Base-by-base conservation (phyloP, 2,888 invertebrate genomes). In the Protophormia terraenovae region DNA sequence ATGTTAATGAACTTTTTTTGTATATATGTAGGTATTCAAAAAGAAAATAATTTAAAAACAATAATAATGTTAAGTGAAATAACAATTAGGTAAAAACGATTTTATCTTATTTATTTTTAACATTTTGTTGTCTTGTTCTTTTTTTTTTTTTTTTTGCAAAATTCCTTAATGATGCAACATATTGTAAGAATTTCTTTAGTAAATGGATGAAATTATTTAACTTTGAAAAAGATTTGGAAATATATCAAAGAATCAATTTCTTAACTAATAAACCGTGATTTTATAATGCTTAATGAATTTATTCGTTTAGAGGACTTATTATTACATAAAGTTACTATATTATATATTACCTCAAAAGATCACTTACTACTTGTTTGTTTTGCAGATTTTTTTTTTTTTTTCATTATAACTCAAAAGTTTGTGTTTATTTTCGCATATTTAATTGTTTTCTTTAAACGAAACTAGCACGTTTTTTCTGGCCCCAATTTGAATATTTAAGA, bases 1-100 rank as follows among this genome's bases (percentile, higher is more conserved):
- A 67, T 41, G 66, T 55, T 76, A 66, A 76, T 76, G 66, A 76
- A 27, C 16, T 32, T 76, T 55, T 67, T 16, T 53, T 62, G 45
- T 41, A 14, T n/a, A 66, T 47, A n/a, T n/a, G n/a, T n/a, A n/a
- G n/a, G n/a, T n/a, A n/a, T 47, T 47, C 0, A 16, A 35, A 60
- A 24, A 1, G 24, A 16, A 22, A 50, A 22, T 3, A 16, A 6
- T 24, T 50, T 64, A 50, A 19, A 62, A 64, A 62, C 16, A 75
- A 64, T 24, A 38, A 19, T 60, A 14, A 50, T 78, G 78, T 64
- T 62, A 38, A 50, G 16, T 35, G 32, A 41, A 72, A 60, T 5
- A 45, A 16, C 41, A 41, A 72, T 73, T 73, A 60, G 45, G 22
- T 32, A 32, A 58, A 58, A 69, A 35, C 14, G 22, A 41, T 80